phyloP scores from a whole-genome alignment of 2,113 vertebrate species.

The Sorex araneus region DNA sequence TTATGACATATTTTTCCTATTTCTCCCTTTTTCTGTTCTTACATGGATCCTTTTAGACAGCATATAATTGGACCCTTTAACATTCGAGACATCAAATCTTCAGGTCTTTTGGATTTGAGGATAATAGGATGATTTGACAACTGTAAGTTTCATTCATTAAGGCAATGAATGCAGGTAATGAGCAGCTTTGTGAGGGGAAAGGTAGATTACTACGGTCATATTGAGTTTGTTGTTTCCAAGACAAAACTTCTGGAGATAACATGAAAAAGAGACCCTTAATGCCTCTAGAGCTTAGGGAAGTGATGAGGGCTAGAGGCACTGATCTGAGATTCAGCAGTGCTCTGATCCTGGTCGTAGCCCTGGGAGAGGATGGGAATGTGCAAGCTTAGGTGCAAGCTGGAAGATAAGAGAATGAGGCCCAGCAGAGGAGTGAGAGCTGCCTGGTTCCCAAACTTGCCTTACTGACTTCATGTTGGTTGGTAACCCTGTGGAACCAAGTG shows the following conservation, averaged over 20 bases:
- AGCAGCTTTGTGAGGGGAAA: background rate
- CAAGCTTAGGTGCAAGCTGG: background rate
- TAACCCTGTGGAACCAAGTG: too few relatives aligned
- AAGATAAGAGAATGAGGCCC: background rate
- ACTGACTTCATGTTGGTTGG: too few relatives aligned
- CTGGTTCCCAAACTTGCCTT: background rate
- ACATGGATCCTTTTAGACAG: background rate
- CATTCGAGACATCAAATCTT: slow-evolving; percentile 13
- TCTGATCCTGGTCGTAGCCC: background rate
- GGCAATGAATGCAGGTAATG: background rate
- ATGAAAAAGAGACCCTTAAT: background rate
- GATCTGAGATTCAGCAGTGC: background rate
- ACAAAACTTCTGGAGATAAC: background rate
- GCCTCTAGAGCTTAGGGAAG: background rate
- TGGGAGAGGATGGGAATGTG: background rate
- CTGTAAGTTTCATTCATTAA: background rate
- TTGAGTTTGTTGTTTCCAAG: background rate
- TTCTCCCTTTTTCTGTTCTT: background rate
- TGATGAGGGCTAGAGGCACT: background rate
- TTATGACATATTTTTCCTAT: background rate
- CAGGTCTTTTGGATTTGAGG: background rate
- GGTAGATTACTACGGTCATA: background rate
- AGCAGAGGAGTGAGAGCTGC: background rate
- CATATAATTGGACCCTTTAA: background rate
- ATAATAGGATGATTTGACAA: background rate